Evolutionary conservation across 2,888 invertebrate genomes (phyloP).

Genomic region (Andrena marginata): DNA sequence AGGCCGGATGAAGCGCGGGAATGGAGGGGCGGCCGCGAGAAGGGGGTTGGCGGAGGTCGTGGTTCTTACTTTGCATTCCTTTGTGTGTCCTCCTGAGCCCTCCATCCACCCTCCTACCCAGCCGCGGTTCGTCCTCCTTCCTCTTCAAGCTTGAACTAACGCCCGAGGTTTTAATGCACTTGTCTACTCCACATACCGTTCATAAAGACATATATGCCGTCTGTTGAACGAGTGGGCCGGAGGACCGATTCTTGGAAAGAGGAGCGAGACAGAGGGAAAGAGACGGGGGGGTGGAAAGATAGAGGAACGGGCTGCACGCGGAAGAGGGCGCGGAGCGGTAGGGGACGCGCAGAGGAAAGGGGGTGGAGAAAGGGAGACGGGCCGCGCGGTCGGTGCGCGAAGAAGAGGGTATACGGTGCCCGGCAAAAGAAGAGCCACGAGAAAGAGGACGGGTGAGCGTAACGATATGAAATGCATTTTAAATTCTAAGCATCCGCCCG

Average conservation of each 20-base stretch:
- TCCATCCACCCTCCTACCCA: slow-evolving; percentile 71
- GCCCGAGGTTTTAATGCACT: slow-evolving; percentile 85
- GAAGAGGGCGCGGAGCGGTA: not conserved
- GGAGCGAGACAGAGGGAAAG: slow-evolving; percentile 58
- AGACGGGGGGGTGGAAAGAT: slow-evolving; percentile 62
- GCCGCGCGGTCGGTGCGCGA: slow-evolving; percentile 40
- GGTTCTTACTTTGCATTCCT: slow-evolving; percentile 85
- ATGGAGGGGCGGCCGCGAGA: slow-evolving; percentile 53
- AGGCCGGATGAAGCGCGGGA: slow-evolving; percentile 40
- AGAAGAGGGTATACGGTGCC: slow-evolving; percentile 55
- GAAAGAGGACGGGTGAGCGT: slow-evolving; percentile 64
- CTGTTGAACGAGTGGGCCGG: slow-evolving; percentile 77
- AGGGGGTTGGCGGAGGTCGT: slow-evolving; percentile 67
- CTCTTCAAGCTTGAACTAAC: slow-evolving; percentile 84
- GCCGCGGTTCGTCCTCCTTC: slow-evolving; percentile 67
- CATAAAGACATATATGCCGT: slow-evolving; percentile 83
- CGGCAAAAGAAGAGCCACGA: slow-evolving; percentile 60
- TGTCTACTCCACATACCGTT: slow-evolving; percentile 84
- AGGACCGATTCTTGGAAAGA: slow-evolving; percentile 74
- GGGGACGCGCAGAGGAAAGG: slow-evolving; percentile 3
- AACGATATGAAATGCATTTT: slow-evolving; percentile 78
- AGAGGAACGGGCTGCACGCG: slow-evolving; percentile 55
- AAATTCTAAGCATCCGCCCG: slow-evolving; percentile 77
- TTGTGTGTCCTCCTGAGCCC: slow-evolving; percentile 82
- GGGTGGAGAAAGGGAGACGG: slow-evolving; percentile 46